phyloP scores from a whole-genome alignment of 2,888 invertebrate species.

The Machimus atricapillus region DNA sequence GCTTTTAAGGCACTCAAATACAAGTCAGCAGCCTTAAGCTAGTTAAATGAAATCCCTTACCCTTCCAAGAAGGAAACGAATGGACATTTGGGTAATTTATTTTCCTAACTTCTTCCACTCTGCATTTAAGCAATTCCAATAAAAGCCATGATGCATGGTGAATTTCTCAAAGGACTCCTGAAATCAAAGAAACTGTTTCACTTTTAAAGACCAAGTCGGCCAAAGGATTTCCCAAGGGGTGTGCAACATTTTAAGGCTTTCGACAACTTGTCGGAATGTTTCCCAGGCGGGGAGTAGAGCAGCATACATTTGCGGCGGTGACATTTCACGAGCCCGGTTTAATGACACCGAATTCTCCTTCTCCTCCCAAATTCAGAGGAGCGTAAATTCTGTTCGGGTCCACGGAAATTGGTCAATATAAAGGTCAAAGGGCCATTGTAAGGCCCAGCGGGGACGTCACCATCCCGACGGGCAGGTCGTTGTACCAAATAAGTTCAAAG shows the following conservation, averaged over 20 bases:
- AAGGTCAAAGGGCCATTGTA: background rate
- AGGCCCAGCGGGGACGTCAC: background rate
- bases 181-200: background rate
- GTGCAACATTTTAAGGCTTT: background rate
- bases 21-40: background rate
- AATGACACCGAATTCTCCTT: background rate
- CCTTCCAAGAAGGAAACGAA: background rate
- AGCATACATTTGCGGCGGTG: background rate
- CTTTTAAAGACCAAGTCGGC: background rate
- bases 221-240: background rate
- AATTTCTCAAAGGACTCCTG: background rate
- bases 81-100: background rate
- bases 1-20: background rate
- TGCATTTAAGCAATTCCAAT: background rate
- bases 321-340: background rate
- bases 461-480: background rate
- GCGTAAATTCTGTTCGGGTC: conserved; percentile 7
- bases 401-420: conserved; percentile 1
- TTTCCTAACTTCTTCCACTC: background rate
- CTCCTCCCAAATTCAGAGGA: background rate
- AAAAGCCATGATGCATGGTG: background rate
- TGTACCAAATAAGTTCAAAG: conserved; percentile 10
- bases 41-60: background rate
- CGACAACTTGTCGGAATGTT: conserved; percentile 5
- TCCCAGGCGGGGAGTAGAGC: background rate